phyloP scores from a whole-genome alignment of 2,797 vertebrate genomes.

The Lepus townsendii region DNA sequence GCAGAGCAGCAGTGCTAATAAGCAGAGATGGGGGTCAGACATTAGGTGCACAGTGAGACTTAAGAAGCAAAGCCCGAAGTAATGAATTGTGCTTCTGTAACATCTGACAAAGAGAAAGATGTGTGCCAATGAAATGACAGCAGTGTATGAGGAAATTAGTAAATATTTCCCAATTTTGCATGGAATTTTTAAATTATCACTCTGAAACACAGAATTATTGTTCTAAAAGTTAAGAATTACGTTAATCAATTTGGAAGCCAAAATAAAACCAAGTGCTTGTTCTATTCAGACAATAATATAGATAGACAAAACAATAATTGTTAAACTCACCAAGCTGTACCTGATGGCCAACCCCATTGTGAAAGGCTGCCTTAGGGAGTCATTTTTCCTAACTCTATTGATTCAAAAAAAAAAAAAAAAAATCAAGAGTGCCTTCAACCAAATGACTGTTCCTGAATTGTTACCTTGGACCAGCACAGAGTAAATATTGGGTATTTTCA shows the following conservation, averaged over 20 bases:
- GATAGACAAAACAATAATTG: conserved; percentile 53
- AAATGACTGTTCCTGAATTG: conserved; percentile 64
- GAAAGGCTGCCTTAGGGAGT: conserved; percentile 21
- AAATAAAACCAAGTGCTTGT: conserved; percentile 25
- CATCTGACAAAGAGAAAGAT: not conserved
- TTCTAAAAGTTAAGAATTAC: conserved; percentile 43
- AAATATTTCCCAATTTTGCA: not conserved
- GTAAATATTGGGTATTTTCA: conserved; percentile 77
- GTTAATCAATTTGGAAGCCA: not conserved
- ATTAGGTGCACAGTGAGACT: not conserved
- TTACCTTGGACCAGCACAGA: conserved; percentile 71
- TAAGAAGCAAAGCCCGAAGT: not conserved
- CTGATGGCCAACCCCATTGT: conserved; percentile 50
- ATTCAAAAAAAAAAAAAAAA: conserved; percentile 71
- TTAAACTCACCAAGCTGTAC: conserved; percentile 31
- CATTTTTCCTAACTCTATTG: conserved; percentile 73
- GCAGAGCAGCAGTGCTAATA: not conserved
- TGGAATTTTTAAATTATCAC: conserved; percentile 17
- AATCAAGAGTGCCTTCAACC: conserved; percentile 54
- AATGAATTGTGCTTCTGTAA: not conserved
- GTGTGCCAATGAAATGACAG: not conserved
- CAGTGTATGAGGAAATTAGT: not conserved
- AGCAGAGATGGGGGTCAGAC: not conserved
- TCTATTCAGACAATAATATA: not conserved
- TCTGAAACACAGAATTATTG: not conserved